A percentile compares a stretch with the other conserved stretches of the same genome.
These are phyloP conservation scores for Rousettus leschenaultii DNA, from an alignment of 2,113 vertebrate species.

Conservation along the genomic window DNA sequence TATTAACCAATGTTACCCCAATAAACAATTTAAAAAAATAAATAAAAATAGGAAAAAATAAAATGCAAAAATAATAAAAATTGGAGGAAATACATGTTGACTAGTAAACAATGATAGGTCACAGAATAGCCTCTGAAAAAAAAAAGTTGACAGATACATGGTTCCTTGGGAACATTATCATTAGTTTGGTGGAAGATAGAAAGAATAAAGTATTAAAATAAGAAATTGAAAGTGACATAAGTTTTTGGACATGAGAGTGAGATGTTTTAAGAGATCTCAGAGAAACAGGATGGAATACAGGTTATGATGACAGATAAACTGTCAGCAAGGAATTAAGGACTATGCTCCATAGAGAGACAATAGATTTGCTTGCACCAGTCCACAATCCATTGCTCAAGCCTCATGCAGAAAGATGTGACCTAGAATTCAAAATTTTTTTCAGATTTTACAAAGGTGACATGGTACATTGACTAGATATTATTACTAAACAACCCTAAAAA, in stretches of 20 bases:
- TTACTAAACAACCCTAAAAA: not conserved
- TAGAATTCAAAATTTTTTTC: not conserved
- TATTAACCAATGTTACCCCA: too few species aligned
- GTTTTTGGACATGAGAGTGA: not conserved
- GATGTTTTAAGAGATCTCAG: not conserved
- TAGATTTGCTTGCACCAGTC: not conserved
- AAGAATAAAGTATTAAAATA: not conserved
- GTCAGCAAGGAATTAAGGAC: not conserved
- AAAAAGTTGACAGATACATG: not conserved
- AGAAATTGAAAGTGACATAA: not conserved
- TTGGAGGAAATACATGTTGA: not conserved
- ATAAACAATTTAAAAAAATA: too few species aligned
- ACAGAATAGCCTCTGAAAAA: not conserved
- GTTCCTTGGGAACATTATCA: not conserved
- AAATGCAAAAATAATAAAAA: not conserved
- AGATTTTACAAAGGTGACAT: not conserved
- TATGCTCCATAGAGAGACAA: not conserved
- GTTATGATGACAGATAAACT: not conserved
- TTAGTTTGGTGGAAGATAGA: not conserved
- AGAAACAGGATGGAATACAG: not conserved
- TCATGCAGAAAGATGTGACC: not conserved
- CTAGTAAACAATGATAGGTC: not conserved
- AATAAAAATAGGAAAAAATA: too few species aligned
- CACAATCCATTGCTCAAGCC: not conserved
- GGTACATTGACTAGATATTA: not conserved